These are phyloP conservation scores for Fulica atra DNA, from an alignment of 2,113 vertebrate genomes.

Conservation along the genomic window DNA sequence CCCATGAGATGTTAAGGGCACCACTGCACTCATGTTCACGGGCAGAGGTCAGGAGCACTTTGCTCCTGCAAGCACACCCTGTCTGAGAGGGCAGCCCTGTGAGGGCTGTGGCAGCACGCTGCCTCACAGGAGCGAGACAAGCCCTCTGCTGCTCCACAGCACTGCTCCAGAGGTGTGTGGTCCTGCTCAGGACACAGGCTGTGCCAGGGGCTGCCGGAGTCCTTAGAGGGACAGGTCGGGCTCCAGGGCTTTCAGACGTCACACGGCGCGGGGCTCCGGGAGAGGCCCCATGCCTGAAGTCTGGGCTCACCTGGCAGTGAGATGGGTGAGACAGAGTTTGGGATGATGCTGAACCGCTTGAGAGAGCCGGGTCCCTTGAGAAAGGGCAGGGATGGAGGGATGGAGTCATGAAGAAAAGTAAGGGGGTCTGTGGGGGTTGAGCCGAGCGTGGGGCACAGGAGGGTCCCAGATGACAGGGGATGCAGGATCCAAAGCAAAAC, in stretches of 20 bases:
- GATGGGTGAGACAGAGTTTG: neutral
- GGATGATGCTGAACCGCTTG: neutral
- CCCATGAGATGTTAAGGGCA: neutral
- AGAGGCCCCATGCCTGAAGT: neutral
- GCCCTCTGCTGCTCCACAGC: neutral
- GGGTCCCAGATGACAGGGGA: neutral
- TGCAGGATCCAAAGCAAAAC: neutral
- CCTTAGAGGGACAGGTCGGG: rapidly evolving
- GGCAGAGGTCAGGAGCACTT: neutral
- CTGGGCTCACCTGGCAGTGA: rapidly evolving
- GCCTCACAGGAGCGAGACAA: rapidly evolving
- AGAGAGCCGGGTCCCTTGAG: neutral
- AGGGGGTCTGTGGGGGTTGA: neutral
- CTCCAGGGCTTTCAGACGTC: neutral
- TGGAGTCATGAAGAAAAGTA: neutral
- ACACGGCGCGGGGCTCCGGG: neutral
- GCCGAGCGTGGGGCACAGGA: neutral
- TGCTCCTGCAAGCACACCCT: rapidly evolving
- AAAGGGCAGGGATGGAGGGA: neutral
- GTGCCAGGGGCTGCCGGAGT: neutral
- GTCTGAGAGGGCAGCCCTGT: rapidly evolving
- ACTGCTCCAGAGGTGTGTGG: neutral
- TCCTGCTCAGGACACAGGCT: too few species aligned
- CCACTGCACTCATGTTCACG: rapidly evolving
- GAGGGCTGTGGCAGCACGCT: rapidly evolving